A percentile compares a stretch with the other conserved stretches of the same genome.
These are phyloP conservation scores for Operophtera brumata DNA, from an alignment of 2,888 invertebrate species.

Conservation along the genomic window DNA sequence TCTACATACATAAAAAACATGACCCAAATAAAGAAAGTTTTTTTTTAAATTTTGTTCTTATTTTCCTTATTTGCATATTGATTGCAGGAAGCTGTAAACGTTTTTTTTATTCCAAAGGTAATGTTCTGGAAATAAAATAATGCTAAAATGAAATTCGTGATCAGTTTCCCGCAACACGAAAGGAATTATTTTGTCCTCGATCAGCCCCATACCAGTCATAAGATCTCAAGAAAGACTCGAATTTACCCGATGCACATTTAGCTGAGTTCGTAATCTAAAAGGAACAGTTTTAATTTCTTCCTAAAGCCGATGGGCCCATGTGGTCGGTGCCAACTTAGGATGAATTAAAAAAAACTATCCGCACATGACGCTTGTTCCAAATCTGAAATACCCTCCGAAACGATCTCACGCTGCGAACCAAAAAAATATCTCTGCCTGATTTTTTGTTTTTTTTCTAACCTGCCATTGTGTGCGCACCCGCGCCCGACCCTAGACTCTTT, in stretches of 20 bases:
- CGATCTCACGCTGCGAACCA: conserved; percentile 75
- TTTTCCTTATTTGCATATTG: too few relatives aligned
- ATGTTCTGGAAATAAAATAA: too few relatives aligned
- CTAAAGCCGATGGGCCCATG: conserved; percentile 39
- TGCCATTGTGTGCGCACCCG: conserved; percentile 56
- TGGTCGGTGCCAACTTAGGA: conserved; percentile 38
- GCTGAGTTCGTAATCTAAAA: conserved; percentile 52
- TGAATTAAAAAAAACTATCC: conserved; percentile 50
- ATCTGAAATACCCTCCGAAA: conserved; percentile 75
- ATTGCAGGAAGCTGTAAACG: too few relatives aligned
- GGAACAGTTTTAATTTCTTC: conserved; percentile 51
- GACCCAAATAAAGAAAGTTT: too few relatives aligned
- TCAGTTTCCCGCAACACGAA: too few relatives aligned
- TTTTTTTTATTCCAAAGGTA: too few relatives aligned
- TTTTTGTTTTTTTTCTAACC: conserved; percentile 60
- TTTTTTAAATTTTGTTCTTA: too few relatives aligned
- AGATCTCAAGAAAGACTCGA: conserved; percentile 41
- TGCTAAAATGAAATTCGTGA: too few relatives aligned
- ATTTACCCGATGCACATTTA: conserved; percentile 55
- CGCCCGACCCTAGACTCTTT: conserved; percentile 65
- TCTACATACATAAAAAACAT: too few relatives aligned
- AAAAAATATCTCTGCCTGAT: conserved; percentile 52
- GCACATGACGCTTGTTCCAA: conserved; percentile 73
- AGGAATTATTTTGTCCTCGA: too few relatives aligned
- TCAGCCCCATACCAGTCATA: conserved; percentile 43